A percentile compares a stretch with the other conserved stretches of the same genome.
These are phyloP conservation scores for Hormaphis cornu DNA, from an alignment of 1,140 invertebrate species.

Conservation along the genomic window DNA sequence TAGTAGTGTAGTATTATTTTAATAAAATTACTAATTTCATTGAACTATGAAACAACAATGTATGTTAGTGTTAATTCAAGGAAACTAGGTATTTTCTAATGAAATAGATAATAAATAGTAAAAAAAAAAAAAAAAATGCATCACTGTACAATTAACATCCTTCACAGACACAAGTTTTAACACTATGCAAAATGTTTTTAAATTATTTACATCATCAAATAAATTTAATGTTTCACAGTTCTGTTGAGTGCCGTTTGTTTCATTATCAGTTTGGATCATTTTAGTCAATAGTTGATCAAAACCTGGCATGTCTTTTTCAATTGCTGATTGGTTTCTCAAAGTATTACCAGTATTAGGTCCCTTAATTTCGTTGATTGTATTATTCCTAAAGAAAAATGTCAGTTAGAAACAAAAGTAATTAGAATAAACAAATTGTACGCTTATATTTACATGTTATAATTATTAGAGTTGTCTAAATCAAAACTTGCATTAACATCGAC, in stretches of 20 bases:
- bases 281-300: conserved; percentile 23
- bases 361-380: too few species aligned
- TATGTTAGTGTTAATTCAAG: too few species aligned
- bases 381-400: not conserved
- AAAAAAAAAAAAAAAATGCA: too few species aligned
- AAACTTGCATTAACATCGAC: conserved; percentile 21
- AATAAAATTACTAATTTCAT: too few species aligned
- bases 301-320: not conserved
- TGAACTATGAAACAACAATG: too few species aligned
- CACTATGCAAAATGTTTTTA: not conserved
- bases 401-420: not conserved
- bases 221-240: not conserved
- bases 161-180: not conserved
- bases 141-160: too few species aligned
- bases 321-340: conserved; percentile 7
- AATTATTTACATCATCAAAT: not conserved
- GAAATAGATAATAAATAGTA: too few species aligned
- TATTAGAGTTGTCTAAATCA: conserved; percentile 7
- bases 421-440: not conserved
- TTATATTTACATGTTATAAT: not conserved
- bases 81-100: too few species aligned
- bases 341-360: conserved; percentile 5
- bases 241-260: not conserved
- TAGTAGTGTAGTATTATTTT: too few species aligned
- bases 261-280: not conserved